Evolutionary conservation across 2,888 invertebrate species (phyloP), one percentile per base, ranked within the genome.

Genomic region (Aphidoletes aphidimyza): DNA sequence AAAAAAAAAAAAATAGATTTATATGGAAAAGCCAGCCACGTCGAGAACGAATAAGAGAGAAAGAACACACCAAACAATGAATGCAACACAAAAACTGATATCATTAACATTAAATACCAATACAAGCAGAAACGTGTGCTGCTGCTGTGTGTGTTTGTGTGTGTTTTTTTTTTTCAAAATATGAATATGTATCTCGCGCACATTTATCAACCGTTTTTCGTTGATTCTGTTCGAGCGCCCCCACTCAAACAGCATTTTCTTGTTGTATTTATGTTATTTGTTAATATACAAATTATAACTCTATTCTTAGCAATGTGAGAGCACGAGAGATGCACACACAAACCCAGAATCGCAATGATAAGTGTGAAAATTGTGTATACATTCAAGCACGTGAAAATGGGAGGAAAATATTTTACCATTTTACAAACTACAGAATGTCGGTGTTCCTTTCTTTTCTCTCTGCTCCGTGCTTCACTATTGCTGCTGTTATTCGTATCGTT

Each of bases 21-120:
- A n/a, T n/a, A n/a, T n/a, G n/a, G n/a, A n/a, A n/a, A n/a, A n/a
- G n/a, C n/a, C n/a, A n/a, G n/a, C n/a, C n/a, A n/a, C n/a, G n/a
- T n/a, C n/a, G 69, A 11, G 54, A 54, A 30, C 30, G 34, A 69
- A 69, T 69, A 69, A 69, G 30, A 69, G 30, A 30, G 69, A 69
- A 69, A 69, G 69, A 69, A 69, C 9, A 39, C 39, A 30, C 8
- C 69, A 69, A 69, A 69, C 69, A 69, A 69, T 69, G 69, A 69
- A 69, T 26, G 22, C 54, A 54, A 14, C 22, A 54, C 54, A 54
- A 54, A n/a, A n/a, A 69, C 69, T 30, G 69, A 69, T 69, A 69
- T 69, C 69, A 69, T 69, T 69, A 69, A 69, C 69, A 69, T 69
- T 69, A 69, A 69, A 69, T 69, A 69, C 69, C 69, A 69, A 34